Evolutionary conservation across 2,888 invertebrate species (phyloP).

Genomic region (Noctua janthe): DNA sequence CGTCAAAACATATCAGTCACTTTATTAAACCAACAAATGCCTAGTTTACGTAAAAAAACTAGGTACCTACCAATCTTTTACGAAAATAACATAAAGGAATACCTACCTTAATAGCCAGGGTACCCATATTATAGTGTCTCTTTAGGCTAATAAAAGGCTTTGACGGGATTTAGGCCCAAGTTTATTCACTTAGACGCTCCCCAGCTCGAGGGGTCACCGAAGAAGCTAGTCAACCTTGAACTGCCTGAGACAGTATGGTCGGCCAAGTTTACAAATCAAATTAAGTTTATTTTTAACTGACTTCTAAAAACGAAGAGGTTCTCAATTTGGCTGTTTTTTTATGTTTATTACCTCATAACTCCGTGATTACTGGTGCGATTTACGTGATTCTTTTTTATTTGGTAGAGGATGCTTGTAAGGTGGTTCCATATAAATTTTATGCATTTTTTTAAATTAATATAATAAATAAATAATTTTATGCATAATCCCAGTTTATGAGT

Average conservation of each 20-base stretch:
- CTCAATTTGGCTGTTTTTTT: too few relatives aligned
- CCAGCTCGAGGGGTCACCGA: background rate
- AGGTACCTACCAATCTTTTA: background rate
- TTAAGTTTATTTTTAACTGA: slow-evolving; percentile 4
- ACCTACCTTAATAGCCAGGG: slow-evolving; percentile 14
- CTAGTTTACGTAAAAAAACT: background rate
- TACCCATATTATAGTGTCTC: slow-evolving; percentile 4
- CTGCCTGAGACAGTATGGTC: background rate
- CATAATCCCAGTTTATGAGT: too few relatives aligned
- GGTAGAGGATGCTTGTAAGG: too few relatives aligned
- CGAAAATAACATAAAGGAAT: slow-evolving; percentile 4
- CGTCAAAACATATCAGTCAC: background rate
- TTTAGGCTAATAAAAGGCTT: slow-evolving; percentile 36
- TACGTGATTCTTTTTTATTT: too few relatives aligned
- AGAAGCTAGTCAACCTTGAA: slow-evolving; percentile 24
- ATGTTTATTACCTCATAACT: too few relatives aligned
- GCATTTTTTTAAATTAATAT: too few relatives aligned
- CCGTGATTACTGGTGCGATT: too few relatives aligned
- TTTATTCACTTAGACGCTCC: slow-evolving; percentile 30
- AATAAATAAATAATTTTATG: too few relatives aligned
- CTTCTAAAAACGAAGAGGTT: too few relatives aligned
- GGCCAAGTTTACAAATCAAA: slow-evolving; percentile 19
- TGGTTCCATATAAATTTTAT: too few relatives aligned
- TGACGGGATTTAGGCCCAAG: slow-evolving; percentile 4
- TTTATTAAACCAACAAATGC: background rate